A percentile compares a stretch with the other conserved stretches of the same genome.
phyloP scores from a whole-genome alignment of 2,797 vertebrate species.

The Dendrocincla tyrannina region DNA sequence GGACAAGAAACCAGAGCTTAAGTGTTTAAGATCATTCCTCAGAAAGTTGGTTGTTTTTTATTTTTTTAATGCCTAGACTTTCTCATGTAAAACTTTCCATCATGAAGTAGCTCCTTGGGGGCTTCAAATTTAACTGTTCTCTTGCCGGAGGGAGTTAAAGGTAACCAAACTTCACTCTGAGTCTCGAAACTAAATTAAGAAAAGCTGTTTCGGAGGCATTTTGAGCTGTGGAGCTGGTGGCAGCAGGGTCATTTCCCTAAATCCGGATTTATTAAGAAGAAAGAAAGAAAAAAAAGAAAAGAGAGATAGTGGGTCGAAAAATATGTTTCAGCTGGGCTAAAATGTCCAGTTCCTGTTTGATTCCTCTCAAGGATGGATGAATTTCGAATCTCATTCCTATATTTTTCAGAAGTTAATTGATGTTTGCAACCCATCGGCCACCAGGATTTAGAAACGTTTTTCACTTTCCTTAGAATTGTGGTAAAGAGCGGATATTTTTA shows the following conservation, averaged over 20 bases:
- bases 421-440: background rate
- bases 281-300: background rate
- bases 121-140: background rate
- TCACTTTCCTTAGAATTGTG: slow-evolving; percentile 23
- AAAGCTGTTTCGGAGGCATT: background rate
- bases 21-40: background rate
- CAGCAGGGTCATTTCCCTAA: background rate
- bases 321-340: background rate
- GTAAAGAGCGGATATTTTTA: slow-evolving; percentile 44
- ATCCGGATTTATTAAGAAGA: background rate
- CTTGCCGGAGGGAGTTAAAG: background rate
- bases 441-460: background rate
- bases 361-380: background rate
- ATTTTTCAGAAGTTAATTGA: background rate
- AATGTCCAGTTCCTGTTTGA: background rate
- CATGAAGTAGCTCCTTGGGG: background rate
- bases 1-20: background rate
- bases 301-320: no score
- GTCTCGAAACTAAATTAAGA: background rate
- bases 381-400: background rate
- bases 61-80: background rate
- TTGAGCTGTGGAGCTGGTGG: background rate
- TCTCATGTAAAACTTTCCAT: background rate
- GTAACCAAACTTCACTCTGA: background rate
- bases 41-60: background rate